These are phyloP conservation scores for Alca torda DNA, from an alignment of 2,797 vertebrate species.

Conservation along the genomic window DNA sequence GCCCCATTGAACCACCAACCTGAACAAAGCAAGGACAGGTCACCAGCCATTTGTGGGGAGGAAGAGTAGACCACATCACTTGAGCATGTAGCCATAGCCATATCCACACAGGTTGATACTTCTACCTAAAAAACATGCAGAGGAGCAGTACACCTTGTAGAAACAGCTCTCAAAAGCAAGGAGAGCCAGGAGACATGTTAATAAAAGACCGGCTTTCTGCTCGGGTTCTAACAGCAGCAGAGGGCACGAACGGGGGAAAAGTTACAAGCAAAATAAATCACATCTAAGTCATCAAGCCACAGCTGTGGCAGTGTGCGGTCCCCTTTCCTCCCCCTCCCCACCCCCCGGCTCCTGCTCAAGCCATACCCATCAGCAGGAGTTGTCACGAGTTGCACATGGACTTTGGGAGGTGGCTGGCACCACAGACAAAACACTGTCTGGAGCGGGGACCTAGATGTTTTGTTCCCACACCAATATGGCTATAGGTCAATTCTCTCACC, in stretches of 20 bases:
- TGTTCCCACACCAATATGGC: too few species aligned
- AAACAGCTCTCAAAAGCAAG: not conserved
- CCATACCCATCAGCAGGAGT: too few species aligned
- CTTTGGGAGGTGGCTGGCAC: too few species aligned
- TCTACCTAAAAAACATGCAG: not conserved
- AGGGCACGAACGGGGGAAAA: accelerated
- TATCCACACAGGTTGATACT: not conserved
- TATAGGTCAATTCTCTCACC: too few species aligned
- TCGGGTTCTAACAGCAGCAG: not conserved
- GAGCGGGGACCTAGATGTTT: too few species aligned
- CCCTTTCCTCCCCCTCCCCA: too few species aligned
- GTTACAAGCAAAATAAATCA: not conserved
- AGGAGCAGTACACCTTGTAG: not conserved
- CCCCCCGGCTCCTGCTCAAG: too few species aligned
- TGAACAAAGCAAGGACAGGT: too few species aligned
- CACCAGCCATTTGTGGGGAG: too few species aligned
- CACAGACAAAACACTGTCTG: too few species aligned
- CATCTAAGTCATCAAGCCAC: accelerated
- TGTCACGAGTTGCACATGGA: too few species aligned
- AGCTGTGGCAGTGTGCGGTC: too few species aligned
- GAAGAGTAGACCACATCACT: not conserved
- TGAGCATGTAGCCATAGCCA: not conserved
- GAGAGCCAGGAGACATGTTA: accelerated
- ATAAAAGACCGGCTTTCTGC: not conserved
- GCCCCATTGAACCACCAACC: not conserved